A percentile compares a stretch with the other conserved stretches of the same genome.
Conservation (phyloP, 2,797 vertebrate genomes). For the Echiichthys vipera region DNA sequence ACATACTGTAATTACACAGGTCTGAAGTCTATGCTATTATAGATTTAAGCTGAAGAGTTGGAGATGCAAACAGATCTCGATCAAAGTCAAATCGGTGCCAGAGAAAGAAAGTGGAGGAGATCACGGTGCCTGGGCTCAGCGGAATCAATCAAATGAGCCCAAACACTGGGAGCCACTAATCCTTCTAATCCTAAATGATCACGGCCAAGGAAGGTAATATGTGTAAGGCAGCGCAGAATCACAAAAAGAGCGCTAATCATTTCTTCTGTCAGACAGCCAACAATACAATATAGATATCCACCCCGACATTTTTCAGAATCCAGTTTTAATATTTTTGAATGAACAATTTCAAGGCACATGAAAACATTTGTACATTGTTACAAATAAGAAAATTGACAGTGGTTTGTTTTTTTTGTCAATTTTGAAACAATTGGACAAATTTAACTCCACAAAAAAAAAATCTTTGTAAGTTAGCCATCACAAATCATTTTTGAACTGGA, state of each 20-base stretch:
- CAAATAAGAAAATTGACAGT: conserved; percentile 74
- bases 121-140: conserved; percentile 38
- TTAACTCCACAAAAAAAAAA: conserved; percentile 68
- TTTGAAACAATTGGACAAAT: conserved; percentile 63
- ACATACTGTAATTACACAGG: conserved; percentile 79
- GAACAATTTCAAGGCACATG: conserved; percentile 84
- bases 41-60: conserved; percentile 51
- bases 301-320: conserved; percentile 86
- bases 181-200: conserved; percentile 56
- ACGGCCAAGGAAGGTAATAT: conserved; percentile 41
- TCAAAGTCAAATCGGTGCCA: conserved; percentile 70
- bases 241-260: conserved; percentile 47
- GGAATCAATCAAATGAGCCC: conserved; percentile 46
- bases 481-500: conserved; percentile 79
- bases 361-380: conserved; percentile 79
- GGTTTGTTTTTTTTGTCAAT: conserved; percentile 63
- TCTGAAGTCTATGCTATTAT: conserved; percentile 53
- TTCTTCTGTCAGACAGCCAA: conserved; percentile 71
- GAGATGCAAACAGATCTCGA: conserved; percentile 68
- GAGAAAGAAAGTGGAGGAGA: conserved; percentile 41
- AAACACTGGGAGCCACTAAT: conserved; percentile 39
- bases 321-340: conserved; percentile 87
- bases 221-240: conserved; percentile 58
- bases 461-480: conserved; percentile 67
- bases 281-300: conserved; percentile 87